Conservation (phyloP, 1,140 invertebrate species). For the Heliconius hermathena region DNA sequence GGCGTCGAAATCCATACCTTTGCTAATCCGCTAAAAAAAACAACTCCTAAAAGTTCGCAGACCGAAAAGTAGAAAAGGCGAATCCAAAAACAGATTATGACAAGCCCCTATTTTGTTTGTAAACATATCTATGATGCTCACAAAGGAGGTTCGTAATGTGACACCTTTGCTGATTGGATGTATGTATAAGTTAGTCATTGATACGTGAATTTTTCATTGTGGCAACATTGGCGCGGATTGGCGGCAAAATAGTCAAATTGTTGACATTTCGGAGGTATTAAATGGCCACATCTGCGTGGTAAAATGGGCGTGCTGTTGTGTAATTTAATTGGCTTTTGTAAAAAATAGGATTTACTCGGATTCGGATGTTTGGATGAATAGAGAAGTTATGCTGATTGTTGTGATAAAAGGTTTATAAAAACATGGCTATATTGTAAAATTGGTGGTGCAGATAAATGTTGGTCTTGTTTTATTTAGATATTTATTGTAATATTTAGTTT, state of each 20-base stretch:
- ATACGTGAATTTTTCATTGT: constrained; percentile 69
- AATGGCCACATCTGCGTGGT: constrained; percentile 60
- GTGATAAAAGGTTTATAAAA: constrained; percentile 10
- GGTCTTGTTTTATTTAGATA: not conserved
- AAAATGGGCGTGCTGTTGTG: constrained; percentile 52
- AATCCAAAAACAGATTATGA: constrained; percentile 79
- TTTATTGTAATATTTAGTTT: not conserved
- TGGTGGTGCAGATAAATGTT: not conserved
- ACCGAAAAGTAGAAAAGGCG: constrained; percentile 69
- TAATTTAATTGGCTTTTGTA: constrained; percentile 57
- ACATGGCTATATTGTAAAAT: not conserved
- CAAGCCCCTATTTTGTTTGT: constrained; percentile 80
- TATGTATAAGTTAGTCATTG: constrained; percentile 69
- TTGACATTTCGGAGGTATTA: constrained; percentile 65
- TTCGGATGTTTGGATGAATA: constrained; percentile 55
- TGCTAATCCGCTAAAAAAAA: constrained; percentile 68
- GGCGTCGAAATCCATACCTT: constrained; percentile 78
- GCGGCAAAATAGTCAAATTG: constrained; percentile 72
- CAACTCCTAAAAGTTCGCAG: constrained; percentile 63
- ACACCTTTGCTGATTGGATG: constrained; percentile 75
- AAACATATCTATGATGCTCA: constrained; percentile 65
- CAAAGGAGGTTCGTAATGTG: constrained; percentile 69
- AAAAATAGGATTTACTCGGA: constrained; percentile 42
- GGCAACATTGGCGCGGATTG: constrained; percentile 53
- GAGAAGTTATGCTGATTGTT: constrained; percentile 25